Conservation (phyloP, 2,888 invertebrate genomes). For the Melieria crassipennis region DNA sequence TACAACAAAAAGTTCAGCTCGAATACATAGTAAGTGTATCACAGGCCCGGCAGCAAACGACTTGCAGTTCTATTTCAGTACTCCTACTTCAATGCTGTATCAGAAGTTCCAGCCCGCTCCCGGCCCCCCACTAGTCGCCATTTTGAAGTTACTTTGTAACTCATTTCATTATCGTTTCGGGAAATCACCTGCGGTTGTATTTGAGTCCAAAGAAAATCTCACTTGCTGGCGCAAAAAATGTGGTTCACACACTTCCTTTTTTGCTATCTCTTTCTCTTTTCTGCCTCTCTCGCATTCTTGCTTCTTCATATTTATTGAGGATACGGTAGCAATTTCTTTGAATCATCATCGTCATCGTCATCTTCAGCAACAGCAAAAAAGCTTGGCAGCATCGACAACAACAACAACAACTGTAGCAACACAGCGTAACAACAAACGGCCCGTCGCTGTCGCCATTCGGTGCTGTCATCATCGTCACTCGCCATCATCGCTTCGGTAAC, state of each 20-base stretch:
- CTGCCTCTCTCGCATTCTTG: neutral
- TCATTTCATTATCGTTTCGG: slow-evolving; percentile 22
- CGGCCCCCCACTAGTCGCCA: neutral
- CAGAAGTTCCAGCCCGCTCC: no score
- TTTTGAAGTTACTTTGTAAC: slow-evolving; percentile 13
- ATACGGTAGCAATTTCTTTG: slow-evolving; percentile 7
- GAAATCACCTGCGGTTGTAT: slow-evolving; percentile 22
- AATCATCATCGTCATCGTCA: neutral
- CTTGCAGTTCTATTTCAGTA: slow-evolving; percentile 1
- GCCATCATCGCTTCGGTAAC: neutral
- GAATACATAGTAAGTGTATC: no score
- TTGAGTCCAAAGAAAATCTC: slow-evolving; percentile 14
- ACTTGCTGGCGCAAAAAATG: neutral
- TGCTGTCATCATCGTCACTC: no score
- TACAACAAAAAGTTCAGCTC: no score
- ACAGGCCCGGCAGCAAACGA: no score
- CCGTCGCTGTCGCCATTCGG: no score
- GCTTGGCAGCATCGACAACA: no score
- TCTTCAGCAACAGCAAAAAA: neutral
- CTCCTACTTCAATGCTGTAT: neutral
- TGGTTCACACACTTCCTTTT: no score
- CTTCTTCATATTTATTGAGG: neutral
- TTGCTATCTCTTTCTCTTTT: no score
- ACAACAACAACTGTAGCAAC: no score
- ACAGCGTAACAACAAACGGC: no score